Conservation (phyloP, 2,113 vertebrate species). For the Pelmatolapia mariae region DNA sequence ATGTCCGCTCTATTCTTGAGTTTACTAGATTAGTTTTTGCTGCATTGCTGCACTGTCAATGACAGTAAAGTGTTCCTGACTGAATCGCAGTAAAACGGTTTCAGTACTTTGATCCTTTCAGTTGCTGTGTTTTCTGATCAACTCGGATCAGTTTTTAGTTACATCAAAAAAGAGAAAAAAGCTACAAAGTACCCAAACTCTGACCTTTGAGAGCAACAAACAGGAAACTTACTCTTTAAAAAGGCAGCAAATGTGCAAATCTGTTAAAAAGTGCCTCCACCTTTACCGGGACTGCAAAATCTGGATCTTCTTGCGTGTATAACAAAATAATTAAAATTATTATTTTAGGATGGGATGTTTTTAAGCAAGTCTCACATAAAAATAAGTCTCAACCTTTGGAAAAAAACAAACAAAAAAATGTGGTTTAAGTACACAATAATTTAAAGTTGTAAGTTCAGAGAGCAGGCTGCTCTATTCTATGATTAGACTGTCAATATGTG, state of each 20-base stretch:
- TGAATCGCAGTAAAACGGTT: fast-evolving
- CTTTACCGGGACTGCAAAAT: fast-evolving
- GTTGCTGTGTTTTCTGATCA: neutral
- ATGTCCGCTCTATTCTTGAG: fast-evolving
- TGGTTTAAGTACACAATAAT: neutral
- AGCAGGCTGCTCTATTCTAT: neutral
- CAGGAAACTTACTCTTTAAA: neutral
- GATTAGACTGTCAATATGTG: fast-evolving
- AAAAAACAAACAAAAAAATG: neutral
- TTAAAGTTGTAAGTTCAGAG: neutral
- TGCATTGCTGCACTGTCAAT: fast-evolving
- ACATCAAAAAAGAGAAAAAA: neutral
- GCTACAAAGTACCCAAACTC: neutral
- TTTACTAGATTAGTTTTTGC: neutral
- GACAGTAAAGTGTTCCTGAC: neutral
- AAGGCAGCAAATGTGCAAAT: neutral
- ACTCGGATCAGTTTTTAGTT: neutral
- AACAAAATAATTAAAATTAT: fast-evolving
- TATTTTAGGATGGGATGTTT: neutral
- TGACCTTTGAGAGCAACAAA: neutral
- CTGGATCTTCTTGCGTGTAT: neutral
- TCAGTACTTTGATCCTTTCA: neutral
- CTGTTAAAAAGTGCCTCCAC: neutral
- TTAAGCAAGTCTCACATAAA: neutral
- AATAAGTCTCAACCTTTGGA: neutral